Conservation (phyloP, 2,797 vertebrate genomes). For the Ambastaia sidthimunki region DNA sequence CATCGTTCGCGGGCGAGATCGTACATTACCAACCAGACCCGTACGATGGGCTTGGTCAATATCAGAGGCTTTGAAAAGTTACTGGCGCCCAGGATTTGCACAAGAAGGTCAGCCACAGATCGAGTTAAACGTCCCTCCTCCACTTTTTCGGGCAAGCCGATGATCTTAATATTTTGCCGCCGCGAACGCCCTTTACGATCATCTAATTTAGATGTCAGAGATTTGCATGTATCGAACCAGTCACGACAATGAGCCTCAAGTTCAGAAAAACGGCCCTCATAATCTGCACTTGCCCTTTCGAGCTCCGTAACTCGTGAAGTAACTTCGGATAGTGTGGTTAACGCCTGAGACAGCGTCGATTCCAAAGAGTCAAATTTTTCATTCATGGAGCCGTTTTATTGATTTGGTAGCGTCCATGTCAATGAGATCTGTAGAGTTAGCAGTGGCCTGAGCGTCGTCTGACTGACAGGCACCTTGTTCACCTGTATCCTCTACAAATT, state of each 20-base stretch:
- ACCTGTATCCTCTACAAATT: too few species aligned
- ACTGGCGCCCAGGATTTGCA: background rate
- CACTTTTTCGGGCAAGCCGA: background rate
- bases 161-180: background rate
- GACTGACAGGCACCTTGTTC: too few species aligned
- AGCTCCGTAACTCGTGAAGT: background rate
- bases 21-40: too few species aligned
- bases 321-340: background rate
- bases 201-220: background rate
- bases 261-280: background rate
- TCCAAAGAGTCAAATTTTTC: background rate
- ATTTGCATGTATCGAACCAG: background rate
- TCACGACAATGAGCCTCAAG: background rate
- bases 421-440: background rate
- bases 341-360: background rate
- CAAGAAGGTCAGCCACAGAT: background rate
- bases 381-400: background rate
- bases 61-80: background rate
- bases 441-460: too few species aligned
- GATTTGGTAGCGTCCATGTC: background rate
- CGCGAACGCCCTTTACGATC: background rate
- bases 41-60: background rate
- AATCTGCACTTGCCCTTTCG: background rate
- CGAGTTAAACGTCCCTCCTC: background rate
- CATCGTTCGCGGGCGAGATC: too few species aligned